These are phyloP conservation scores for Samia ricini DNA, from an alignment of 1,140 invertebrate species.

Conservation along the genomic window DNA sequence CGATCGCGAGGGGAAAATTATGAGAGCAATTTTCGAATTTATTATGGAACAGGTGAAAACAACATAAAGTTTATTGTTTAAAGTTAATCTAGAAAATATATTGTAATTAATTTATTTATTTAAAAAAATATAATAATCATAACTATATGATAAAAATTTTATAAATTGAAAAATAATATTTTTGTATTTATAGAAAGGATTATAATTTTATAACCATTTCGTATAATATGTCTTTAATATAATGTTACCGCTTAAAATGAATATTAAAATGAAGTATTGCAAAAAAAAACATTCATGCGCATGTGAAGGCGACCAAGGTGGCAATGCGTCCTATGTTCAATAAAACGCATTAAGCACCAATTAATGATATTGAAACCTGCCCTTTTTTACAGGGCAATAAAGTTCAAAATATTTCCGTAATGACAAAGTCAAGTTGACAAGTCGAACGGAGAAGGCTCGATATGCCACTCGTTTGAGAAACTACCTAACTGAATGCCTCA, in stretches of 20 bases:
- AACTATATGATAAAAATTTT: too few species aligned
- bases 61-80: too few species aligned
- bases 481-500: conserved; percentile 57
- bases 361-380: background rate
- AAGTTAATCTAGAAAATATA: too few species aligned
- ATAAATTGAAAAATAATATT: too few species aligned
- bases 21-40: too few species aligned
- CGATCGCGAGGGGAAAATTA: background rate
- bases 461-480: conserved; percentile 57
- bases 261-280: conserved; percentile 44
- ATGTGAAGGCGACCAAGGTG: conserved; percentile 71
- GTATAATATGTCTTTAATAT: too few species aligned
- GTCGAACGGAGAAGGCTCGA: conserved; percentile 62
- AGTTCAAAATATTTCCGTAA: conserved; percentile 21
- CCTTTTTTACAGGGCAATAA: conserved; percentile 8
- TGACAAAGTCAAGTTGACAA: conserved; percentile 37
- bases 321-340: conserved; percentile 31
- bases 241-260: conserved; percentile 14
- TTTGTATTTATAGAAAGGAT: too few species aligned
- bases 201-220: too few species aligned
- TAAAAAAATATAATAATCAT: too few species aligned
- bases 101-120: too few species aligned
- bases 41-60: too few species aligned
- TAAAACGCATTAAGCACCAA: conserved; percentile 33
- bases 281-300: conserved; percentile 66